Conservation (phyloP, 2,797 vertebrate genomes). For the Bovichtus variegatus region DNA sequence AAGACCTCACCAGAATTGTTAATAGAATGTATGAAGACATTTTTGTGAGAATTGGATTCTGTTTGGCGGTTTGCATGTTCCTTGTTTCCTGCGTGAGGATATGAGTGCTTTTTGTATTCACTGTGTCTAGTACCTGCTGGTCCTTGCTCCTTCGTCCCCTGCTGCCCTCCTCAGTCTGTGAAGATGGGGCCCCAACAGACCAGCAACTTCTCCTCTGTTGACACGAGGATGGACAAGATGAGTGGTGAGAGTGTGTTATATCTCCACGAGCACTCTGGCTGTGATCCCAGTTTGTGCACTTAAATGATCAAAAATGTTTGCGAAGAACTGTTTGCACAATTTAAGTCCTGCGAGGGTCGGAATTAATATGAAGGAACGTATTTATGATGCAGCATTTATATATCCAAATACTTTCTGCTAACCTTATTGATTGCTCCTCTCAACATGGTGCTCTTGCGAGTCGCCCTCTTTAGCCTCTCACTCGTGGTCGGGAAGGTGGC, state of each 20-base stretch:
- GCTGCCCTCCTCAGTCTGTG: conserved; percentile 85
- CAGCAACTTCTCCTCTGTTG: conserved; percentile 88
- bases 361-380: conserved; percentile 4
- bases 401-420: not conserved
- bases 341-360: not conserved
- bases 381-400: not conserved
- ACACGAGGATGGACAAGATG: conserved; percentile 3
- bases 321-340: not conserved
- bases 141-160: conserved; percentile 87
- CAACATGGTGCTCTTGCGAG: conserved; percentile 89
- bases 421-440: conserved; percentile 87
- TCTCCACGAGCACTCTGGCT: not conserved
- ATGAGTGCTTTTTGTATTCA: conserved; percentile 1
- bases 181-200: conserved; percentile 81
- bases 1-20: conserved; percentile 22
- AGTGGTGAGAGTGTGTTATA: not conserved
- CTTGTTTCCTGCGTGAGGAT: not conserved
- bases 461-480: conserved; percentile 92
- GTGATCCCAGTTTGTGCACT: not conserved
- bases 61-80: not conserved
- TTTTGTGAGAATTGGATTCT: not conserved
- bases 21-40: conserved; percentile 13
- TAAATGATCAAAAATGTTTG: not conserved
- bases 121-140: conserved; percentile 78
- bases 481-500: conserved; percentile 83